These are phyloP conservation scores for Australoheros facetus DNA, from an alignment of 2,797 vertebrate genomes.

Conservation along the genomic window DNA sequence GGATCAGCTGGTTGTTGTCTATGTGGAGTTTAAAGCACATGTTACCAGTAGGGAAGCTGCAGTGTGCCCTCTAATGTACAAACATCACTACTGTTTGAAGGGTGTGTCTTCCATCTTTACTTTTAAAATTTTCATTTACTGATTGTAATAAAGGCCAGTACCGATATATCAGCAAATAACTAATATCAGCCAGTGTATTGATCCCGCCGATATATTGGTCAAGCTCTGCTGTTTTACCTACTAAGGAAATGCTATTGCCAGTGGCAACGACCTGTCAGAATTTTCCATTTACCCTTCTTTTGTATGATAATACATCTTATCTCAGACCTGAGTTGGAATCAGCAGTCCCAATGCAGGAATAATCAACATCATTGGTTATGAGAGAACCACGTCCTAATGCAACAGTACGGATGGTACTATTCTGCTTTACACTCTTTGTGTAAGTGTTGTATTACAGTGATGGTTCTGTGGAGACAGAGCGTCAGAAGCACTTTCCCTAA, in stretches of 20 bases:
- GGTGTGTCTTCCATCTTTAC: no score
- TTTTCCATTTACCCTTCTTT: not conserved
- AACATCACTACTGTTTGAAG: no score
- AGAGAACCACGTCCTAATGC: not conserved
- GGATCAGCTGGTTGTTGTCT: no score
- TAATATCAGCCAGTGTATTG: not conserved
- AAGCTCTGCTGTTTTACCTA: not conserved
- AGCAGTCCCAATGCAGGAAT: not conserved
- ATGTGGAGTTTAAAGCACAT: no score
- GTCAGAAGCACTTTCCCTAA: constrained; percentile 71
- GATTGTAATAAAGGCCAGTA: no score
- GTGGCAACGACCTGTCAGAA: constrained; percentile 12
- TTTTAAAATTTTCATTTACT: no score
- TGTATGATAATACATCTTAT: not conserved
- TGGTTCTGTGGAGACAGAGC: constrained; percentile 55
- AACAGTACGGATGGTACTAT: not conserved
- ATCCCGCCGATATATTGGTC: not conserved
- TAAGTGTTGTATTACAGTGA: constrained; percentile 36
- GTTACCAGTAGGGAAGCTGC: no score
- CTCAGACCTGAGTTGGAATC: not conserved
- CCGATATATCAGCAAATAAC: no score
- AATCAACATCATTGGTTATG: constrained; percentile 29
- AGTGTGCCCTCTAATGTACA: no score
- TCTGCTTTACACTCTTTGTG: constrained; percentile 18
- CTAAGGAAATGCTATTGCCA: not conserved